A percentile compares a stretch with the other conserved stretches of the same genome.
phyloP scores from a whole-genome alignment of 2,113 vertebrate genomes.

The Ascaphus truei region DNA sequence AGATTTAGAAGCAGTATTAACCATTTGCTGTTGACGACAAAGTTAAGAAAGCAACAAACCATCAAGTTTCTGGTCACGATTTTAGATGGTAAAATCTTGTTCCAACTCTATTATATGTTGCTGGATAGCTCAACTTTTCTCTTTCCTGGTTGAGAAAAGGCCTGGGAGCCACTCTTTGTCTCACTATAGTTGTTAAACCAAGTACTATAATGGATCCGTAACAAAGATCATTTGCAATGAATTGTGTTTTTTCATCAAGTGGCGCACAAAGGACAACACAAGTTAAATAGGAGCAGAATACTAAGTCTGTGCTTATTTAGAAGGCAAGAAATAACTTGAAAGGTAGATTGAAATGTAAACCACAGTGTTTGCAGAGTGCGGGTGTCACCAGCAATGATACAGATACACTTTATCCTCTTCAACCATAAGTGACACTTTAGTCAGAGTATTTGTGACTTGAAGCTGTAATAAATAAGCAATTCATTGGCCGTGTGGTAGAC shows the following conservation, averaged over 20 bases:
- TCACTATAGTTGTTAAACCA: slow-evolving; percentile 35
- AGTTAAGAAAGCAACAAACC: slow-evolving; percentile 13
- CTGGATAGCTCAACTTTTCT: slow-evolving; percentile 32
- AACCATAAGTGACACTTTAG: not conserved
- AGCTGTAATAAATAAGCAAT: no score
- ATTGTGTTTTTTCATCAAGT: slow-evolving; percentile 26
- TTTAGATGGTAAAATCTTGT: slow-evolving; percentile 25
- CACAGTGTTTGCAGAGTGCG: not conserved
- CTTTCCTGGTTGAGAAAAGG: slow-evolving; percentile 21
- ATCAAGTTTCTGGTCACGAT: slow-evolving; percentile 34
- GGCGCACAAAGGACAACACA: slow-evolving; percentile 18
- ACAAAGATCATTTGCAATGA: slow-evolving; percentile 33
- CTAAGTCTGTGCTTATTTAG: not conserved
- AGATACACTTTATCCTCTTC: no score
- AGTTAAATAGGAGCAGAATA: slow-evolving; percentile 8
- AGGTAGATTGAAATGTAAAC: not conserved
- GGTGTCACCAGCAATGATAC: not conserved
- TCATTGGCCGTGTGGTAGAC: no score
- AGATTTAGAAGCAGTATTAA: not conserved
- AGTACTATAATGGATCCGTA: slow-evolving; percentile 34
- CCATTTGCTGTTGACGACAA: slow-evolving; percentile 9
- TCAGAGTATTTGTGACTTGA: not conserved
- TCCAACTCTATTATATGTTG: slow-evolving; percentile 33
- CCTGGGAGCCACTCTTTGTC: slow-evolving; percentile 35
- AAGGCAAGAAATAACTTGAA: no score